Base-by-base conservation (phyloP, 2,888 invertebrate genomes). In the Meteorus cinctellus region DNA sequence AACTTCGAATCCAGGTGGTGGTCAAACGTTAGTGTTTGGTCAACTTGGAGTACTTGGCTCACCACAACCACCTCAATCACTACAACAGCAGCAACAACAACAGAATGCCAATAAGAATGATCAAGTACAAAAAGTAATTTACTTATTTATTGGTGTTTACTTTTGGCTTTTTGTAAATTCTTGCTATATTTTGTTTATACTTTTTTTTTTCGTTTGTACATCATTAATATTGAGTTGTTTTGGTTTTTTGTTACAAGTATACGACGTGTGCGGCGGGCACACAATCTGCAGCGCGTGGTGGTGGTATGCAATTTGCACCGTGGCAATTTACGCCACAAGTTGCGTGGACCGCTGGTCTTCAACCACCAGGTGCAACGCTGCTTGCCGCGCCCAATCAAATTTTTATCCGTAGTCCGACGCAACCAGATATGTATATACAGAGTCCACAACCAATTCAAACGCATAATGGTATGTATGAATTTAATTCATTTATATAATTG, bases 341-440 rank as follows among this genome's bases (percentile, higher is more conserved):
- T 75, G 92, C 94, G 77, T 96, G 96, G 96, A 91, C 95, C 0
- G 71, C 71, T 19, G 94, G 94, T 0, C 87, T 95, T 31, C 95
- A 93, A 82, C 94, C 94, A 0, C 92, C 93, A 48, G 76, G 76
- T 34, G 91, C 94, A 0, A 89, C 95, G 5, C 91, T 95, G 14
- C 89, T 90, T 10, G 90, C 91, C 1, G 92, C 94, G 0, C 95
- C 94, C 19, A 96, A 96, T 90, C 95, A 95, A 8, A 96, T 96
- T 84, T 95, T 95, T 88, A 96, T 97, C 81, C 90, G 96, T 59
- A 95, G 96, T 27, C 92, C 94, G 0, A 86, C 89, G 2, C 96
- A 96, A 86, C 93, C 94, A 1, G 96, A 96, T 86, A 95, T 97
- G 95, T 96, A 96, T 87, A 96, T 97, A 83, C 95, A 94, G 83